These are phyloP conservation scores for Girardinus metallicus DNA, from an alignment of 2,797 vertebrate species.

Conservation along the genomic window DNA sequence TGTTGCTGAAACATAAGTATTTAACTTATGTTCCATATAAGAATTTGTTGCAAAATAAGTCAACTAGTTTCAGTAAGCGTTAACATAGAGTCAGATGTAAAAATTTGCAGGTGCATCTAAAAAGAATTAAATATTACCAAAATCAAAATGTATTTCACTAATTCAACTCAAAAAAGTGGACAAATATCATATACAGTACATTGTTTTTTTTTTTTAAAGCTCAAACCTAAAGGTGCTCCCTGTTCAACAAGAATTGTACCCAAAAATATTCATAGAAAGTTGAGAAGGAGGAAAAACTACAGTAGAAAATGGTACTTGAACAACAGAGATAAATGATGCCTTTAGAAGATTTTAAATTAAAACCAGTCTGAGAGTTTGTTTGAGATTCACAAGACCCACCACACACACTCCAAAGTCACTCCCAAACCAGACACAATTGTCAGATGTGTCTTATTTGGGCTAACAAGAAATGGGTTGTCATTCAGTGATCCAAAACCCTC, in stretches of 20 bases:
- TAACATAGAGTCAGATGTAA: neutral
- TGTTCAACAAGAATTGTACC: neutral
- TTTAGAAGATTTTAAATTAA: neutral
- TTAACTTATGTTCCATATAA: slow-evolving; percentile 14
- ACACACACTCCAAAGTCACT: neutral
- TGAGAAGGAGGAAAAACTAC: neutral
- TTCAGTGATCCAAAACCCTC: neutral
- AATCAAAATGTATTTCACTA: neutral
- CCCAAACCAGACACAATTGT: neutral
- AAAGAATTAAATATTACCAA: neutral
- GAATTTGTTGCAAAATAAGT: neutral
- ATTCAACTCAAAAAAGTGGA: neutral
- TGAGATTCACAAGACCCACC: neutral
- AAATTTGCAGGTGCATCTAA: neutral
- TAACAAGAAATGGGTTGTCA: neutral
- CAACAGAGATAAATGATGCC: neutral
- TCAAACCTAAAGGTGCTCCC: neutral
- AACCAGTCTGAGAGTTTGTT: neutral
- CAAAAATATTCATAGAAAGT: neutral
- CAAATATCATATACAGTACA: neutral
- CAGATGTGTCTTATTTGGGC: neutral
- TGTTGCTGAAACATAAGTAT: neutral
- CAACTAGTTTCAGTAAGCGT: neutral
- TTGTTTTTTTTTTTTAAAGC: neutral
- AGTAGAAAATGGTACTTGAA: neutral